Conservation (phyloP, 2,797 vertebrate genomes). For the Denticeps clupeoides region DNA sequence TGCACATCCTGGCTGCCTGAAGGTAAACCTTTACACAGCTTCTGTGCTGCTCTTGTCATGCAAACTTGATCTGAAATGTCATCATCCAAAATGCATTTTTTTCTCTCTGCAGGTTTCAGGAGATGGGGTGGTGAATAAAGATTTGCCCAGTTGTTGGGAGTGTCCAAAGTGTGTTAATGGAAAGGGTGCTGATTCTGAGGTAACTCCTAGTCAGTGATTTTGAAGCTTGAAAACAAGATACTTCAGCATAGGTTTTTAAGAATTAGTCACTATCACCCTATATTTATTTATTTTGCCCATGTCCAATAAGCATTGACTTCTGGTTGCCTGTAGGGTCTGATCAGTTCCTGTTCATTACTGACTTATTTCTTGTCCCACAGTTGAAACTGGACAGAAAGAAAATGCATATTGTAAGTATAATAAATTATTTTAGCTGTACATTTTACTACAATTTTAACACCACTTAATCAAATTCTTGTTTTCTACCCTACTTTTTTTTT, state of each 20-base stretch:
- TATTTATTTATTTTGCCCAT: too few relatives aligned
- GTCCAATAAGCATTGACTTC: slow-evolving; percentile 3
- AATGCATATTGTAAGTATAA: slow-evolving; percentile 17
- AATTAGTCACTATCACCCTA: too few relatives aligned
- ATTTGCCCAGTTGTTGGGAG: slow-evolving; percentile 96
- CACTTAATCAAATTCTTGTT: not conserved
- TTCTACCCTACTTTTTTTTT: not conserved
- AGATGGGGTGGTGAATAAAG: slow-evolving; percentile 85
- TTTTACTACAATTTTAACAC: too few relatives aligned
- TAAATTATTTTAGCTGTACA: too few relatives aligned
- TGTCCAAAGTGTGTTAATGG: slow-evolving; percentile 88
- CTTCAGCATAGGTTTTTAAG: too few relatives aligned
- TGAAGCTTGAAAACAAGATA: not conserved
- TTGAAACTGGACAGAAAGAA: slow-evolving; percentile 25
- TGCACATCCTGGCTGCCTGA: slow-evolving; percentile 86
- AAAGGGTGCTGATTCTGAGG: slow-evolving; percentile 70
- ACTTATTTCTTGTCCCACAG: slow-evolving; percentile 12
- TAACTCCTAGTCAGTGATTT: slow-evolving; percentile 31
- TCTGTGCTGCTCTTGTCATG: not conserved
- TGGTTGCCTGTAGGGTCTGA: not conserved
- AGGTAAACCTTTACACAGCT: slow-evolving; percentile 46
- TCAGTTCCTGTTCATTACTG: not conserved
- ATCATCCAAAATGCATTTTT: too few relatives aligned
- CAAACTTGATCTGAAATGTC: not conserved
- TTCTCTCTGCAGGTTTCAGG: slow-evolving; percentile 66